Percentiles rank a stretch among this genome's conserved stretches.
phyloP scores from a whole-genome alignment of 2,888 invertebrate species.

The Tipula helvola region DNA sequence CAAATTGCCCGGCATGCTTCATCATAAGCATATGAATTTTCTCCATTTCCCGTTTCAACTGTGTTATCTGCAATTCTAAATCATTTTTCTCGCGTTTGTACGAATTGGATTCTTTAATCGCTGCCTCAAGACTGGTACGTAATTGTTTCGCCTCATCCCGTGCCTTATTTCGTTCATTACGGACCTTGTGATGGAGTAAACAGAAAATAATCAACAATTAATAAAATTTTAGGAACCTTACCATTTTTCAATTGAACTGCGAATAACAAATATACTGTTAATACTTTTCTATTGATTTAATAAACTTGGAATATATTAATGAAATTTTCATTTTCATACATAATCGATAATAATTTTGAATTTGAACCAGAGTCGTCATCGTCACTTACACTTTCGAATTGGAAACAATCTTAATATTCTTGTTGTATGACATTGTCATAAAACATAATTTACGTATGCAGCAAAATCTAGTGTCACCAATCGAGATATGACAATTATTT shows the following conservation, averaged over 20 bases:
- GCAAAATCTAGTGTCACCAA: background rate
- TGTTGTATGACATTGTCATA: background rate
- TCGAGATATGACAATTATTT: conserved; percentile 7
- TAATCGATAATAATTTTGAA: background rate
- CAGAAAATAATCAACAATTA: background rate
- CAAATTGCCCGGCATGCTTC: conserved; percentile 58
- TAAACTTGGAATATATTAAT: background rate
- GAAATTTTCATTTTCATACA: background rate
- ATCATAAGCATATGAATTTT: conserved; percentile 55
- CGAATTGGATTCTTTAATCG: conserved; percentile 60
- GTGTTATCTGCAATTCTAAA: conserved; percentile 60
- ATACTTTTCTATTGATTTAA: background rate
- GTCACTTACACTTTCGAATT: background rate
- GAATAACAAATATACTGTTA: background rate
- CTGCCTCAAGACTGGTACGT: conserved; percentile 64
- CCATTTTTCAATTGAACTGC: background rate
- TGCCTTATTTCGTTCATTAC: conserved; percentile 86
- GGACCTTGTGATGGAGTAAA: conserved; percentile 38
- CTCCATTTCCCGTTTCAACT: conserved; percentile 68
- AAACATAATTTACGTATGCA: background rate
- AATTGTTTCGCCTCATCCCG: conserved; percentile 79
- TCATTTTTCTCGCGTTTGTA: conserved; percentile 70
- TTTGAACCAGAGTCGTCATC: background rate
- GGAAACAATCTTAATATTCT: background rate
- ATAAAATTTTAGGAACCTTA: background rate